phyloP scores from a whole-genome alignment of 2,797 vertebrate genomes.

The Gymnothorax javanicus region DNA sequence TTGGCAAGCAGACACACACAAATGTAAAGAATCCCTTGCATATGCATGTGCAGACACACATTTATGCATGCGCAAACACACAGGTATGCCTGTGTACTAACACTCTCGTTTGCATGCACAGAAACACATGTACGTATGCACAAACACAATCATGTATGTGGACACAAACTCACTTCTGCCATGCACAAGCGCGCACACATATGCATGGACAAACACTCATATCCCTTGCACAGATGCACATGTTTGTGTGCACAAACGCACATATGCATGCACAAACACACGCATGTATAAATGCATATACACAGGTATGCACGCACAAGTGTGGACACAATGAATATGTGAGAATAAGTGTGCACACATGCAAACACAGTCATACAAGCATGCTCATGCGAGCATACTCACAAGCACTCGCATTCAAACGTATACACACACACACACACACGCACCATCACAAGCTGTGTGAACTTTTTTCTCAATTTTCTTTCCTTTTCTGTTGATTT shows the following conservation, averaged over 20 bases:
- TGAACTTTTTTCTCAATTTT: neutral
- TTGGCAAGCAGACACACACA: neutral
- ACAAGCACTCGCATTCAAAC: neutral
- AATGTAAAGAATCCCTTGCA: neutral
- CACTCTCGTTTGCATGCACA: neutral
- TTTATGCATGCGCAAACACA: no score
- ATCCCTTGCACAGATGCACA: neutral
- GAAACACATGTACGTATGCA: neutral
- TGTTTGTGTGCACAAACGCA: neutral
- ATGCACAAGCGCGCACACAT: neutral
- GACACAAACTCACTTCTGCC: neutral
- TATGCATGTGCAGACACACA: neutral
- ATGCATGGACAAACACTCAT: neutral
- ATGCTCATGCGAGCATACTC: neutral
- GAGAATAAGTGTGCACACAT: neutral
- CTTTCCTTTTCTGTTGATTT: conserved; percentile 3
- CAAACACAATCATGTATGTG: neutral
- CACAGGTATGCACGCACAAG: neutral
- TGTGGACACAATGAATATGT: neutral
- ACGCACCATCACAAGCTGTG: neutral
- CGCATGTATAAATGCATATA: neutral
- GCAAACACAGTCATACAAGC: neutral
- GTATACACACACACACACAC: neutral
- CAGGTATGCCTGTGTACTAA: neutral
- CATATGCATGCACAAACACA: neutral